phyloP scores from a whole-genome alignment of 2,888 invertebrate species.

The Allolobophora icterica region DNA sequence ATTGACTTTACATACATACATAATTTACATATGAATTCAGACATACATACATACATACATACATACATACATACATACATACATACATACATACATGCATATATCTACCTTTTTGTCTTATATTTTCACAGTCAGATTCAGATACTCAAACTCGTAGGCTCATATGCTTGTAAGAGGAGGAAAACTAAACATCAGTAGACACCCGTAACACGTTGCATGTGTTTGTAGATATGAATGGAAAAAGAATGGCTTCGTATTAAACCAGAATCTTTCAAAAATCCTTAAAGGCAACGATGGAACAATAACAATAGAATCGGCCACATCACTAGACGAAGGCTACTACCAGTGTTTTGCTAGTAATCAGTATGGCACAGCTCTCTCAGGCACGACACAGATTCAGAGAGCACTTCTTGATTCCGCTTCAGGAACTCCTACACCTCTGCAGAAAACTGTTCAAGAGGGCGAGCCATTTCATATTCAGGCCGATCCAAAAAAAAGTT shows the following conservation, averaged over 20 bases:
- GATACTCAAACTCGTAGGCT: too few species aligned
- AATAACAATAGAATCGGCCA: neutral
- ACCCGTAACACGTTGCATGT: neutral
- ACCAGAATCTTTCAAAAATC: neutral
- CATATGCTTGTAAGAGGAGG: too few species aligned
- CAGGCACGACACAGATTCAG: neutral
- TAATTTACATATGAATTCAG: too few species aligned
- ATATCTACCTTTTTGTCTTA: too few species aligned
- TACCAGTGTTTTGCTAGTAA: neutral
- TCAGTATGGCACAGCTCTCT: neutral
- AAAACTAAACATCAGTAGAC: too few species aligned
- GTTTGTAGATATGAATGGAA: slow-evolving; percentile 21
- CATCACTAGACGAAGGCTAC: neutral
- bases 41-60: too few species aligned
- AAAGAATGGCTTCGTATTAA: neutral
- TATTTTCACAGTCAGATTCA: too few species aligned
- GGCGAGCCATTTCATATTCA: neutral
- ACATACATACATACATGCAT: too few species aligned
- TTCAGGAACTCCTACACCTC: neutral
- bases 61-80: too few species aligned
- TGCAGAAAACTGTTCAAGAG: neutral
- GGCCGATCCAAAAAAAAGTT: neutral
- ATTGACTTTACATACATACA: too few species aligned
- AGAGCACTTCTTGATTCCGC: neutral
- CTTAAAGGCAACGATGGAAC: neutral